Evolutionary conservation across 2,797 vertebrate species (phyloP).

Genomic region (Smutsia temminckii): DNA sequence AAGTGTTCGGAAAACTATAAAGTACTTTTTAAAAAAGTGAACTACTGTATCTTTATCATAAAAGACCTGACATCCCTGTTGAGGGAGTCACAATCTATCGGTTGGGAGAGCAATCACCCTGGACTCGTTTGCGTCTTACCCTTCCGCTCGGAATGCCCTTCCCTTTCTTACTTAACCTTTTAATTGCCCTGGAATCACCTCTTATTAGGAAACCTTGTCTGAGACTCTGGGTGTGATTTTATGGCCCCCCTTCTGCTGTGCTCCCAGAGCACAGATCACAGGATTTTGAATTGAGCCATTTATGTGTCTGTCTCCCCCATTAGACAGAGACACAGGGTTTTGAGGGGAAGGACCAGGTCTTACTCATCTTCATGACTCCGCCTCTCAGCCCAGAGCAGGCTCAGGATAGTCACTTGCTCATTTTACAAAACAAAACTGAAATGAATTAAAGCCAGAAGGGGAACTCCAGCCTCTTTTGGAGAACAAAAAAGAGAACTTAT

Average conservation of each 20-base stretch:
- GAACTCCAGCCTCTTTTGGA: background rate
- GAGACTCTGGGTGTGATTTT: background rate
- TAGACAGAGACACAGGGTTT: background rate
- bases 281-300: background rate
- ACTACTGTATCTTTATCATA: background rate
- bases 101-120: background rate
- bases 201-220: background rate
- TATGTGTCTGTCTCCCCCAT: background rate
- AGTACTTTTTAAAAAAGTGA: background rate
- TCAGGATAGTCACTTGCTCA: background rate
- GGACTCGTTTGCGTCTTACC: background rate
- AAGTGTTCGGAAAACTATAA: slow-evolving; percentile 1
- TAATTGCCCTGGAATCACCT: background rate
- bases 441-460: background rate
- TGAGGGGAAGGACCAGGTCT: background rate
- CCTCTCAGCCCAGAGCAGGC: background rate
- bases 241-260: no score
- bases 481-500: background rate
- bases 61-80: background rate
- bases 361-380: background rate
- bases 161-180: background rate
- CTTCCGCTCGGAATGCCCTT: background rate
- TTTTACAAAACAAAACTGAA: background rate
- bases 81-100: background rate
- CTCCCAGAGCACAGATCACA: background rate